Base-by-base conservation (phyloP, 2,113 vertebrate genomes). In the Mormyrus iriodes region DNA sequence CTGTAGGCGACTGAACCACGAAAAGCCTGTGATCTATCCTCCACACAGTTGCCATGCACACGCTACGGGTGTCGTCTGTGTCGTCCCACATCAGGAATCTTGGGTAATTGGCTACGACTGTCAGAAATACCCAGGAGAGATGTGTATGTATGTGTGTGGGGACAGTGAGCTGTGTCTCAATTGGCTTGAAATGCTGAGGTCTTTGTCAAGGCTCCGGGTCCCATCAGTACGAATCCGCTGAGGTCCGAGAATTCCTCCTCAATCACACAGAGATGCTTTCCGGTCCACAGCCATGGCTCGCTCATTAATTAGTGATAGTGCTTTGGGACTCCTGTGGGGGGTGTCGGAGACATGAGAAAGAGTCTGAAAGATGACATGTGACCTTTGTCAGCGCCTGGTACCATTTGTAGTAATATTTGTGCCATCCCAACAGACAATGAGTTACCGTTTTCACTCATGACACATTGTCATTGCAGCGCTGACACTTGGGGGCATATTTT, bases 21-120 rank as follows among this genome's bases (percentile, higher is more conserved):
- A 17, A 87, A 12, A 39, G 1, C 73, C 52, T 89, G 88, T 83
- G 35, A 83, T 89, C 73, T 55, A 52, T 85, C 52, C 58, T 61
- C 82, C 52, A 61, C 53, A 35, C 48, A 10, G 31, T 27, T 19
- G 49, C 48, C 88, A 86, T 35, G 39, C 44, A 27, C 55, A 87
- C 35, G 21, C 53, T 46, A 24, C 4, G 31, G 51, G 24, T 82
- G 73, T 76, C 7, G 46, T 83, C 51, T 3, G 9, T 42, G 69
- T 79, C 24, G 9, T 31, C 48, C 39, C 52, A 53, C 21, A 39
- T n/a, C 15, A 44, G 53, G 76, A 85, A 89, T 46, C 51, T n/a
- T 89, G 79, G 88, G 88, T 89, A 85, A 89, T 85, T 89, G 79
- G 88, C 52, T 83, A 55, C 35, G 31, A 52, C 76, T 83, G 73